Base-by-base conservation (phyloP, 2,113 vertebrate genomes). In the Gallinago undulata region DNA sequence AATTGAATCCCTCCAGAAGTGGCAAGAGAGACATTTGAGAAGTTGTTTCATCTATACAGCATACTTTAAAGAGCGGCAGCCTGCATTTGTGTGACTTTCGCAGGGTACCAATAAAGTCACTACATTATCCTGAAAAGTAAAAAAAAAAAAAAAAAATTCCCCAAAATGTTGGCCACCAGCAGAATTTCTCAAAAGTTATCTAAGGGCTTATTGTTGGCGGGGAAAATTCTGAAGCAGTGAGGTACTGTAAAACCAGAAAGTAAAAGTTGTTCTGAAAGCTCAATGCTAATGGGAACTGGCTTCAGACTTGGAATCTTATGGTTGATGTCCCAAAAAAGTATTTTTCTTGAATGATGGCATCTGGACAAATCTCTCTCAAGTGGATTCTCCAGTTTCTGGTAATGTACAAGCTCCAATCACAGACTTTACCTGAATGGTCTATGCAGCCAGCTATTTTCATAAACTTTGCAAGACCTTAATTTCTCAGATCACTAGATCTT, bases 1-100 rank as follows among this genome's bases (percentile, higher is more conserved):
- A 81, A 10, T 6, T 15, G 19, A 72, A 43, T 48, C 18, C 11
- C 27, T 70, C 66, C 14, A 78, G 35, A 91, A 90, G 21, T 13
- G 9, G 4, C 15, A 15, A 33, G 31, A 48, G 37, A 87, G 31
- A n/a, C 3, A 25, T 84, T 23, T 81, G n/a, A 89, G 30, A 13
- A 37, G 22, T 41, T 1, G 0, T 70, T 80, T 73, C 4, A 50
- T 47, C 63, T 37, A 10, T 0, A 2, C 4, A 75, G 47, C 7
- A 8, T 10, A 50, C 66, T 72, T 59, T 75, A 18, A 84, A 86
- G 16, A 47, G 13, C 9, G 30, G 43, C 64, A 37, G 74, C 13
- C 45, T 41, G 31, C 41, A 57, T 50, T 87, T 89, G 37, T 78
- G 13, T 84, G 60, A 78, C n/a, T 87, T 75, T 72, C 37, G 37